Base-by-base conservation (phyloP, 2,888 invertebrate species). In the Ptychoptera albimana region DNA sequence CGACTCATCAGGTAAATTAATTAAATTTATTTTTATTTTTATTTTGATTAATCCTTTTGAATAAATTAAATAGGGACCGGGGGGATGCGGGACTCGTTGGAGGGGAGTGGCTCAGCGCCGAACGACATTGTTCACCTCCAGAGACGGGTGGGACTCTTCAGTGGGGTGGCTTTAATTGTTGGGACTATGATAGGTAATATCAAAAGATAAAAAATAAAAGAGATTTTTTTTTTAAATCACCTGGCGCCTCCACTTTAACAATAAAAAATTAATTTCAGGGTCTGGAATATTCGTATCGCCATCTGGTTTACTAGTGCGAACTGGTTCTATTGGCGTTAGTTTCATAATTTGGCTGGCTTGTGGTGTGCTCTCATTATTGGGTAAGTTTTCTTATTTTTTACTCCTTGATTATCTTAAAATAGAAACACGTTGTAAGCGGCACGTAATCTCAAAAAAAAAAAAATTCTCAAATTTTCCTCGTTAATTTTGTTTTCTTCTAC, bases 221-320 rank as follows among this genome's bases (percentile, higher is more conserved):
- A n/a, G n/a, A n/a, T n/a, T n/a, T n/a, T n/a, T n/a, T n/a, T n/a
- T n/a, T 5, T 23, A 23, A 23, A 23, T 23, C 23, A 23, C 23
- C 23, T 3, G 23, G 23, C 23, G 23, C 23, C 23, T 23, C 23
- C 23, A 23, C 23, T 23, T 5, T 23, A n/a, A 23, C 23, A 23
- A 23, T 5, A 23, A 23, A 13, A 13, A 29, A 39, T 5, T 30
- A 12, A 39, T 37, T 68, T 11, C 65, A 91, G 91, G 92, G 63
- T 94, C 93, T 68, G 94, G 94, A 75, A 93, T 96, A 68, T 96
- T 96, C 77, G 91, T 94, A 69, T 92, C 93, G 71, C 93, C 94
- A 66, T 87, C 89, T 69, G 91, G 89, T 69, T 82, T 96, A 63
- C 72, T 94, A 65, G 77, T 80, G 69, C 78, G 86, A 68, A 88